Percentiles rank a stretch among this genome's conserved stretches.
phyloP scores from a whole-genome alignment of 1,140 invertebrate species.

The Teleopsis dalmanni region DNA sequence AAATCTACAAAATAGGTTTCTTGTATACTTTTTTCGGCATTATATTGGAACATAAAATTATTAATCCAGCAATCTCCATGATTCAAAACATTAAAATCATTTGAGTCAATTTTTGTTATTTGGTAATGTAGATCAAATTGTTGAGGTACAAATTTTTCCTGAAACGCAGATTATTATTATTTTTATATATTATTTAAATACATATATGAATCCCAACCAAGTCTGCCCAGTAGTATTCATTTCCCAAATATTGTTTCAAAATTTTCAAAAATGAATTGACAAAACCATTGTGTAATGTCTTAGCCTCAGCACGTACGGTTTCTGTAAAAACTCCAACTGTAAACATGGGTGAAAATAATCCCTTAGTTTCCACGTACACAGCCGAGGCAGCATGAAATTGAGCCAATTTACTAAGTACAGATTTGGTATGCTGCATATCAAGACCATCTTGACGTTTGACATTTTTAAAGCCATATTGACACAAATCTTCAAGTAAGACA shows the following conservation, averaged over 20 bases:
- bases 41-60: slow-evolving; percentile 55
- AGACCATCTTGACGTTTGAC: slow-evolving; percentile 47
- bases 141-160: neutral
- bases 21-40: slow-evolving; percentile 36
- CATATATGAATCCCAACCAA: slow-evolving; percentile 16
- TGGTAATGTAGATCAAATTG: too few species aligned
- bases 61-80: slow-evolving; percentile 61
- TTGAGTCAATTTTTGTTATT: slow-evolving; percentile 37
- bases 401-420: slow-evolving; percentile 47
- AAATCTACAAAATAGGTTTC: slow-evolving; percentile 33
- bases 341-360: slow-evolving; percentile 38
- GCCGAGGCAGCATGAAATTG: slow-evolving; percentile 48
- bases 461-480: slow-evolving; percentile 47
- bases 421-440: slow-evolving; percentile 43
- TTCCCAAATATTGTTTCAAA: slow-evolving; percentile 15
- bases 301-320: slow-evolving; percentile 11
- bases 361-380: too few species aligned
- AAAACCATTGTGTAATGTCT: slow-evolving; percentile 13
- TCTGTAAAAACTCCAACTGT: slow-evolving; percentile 48
- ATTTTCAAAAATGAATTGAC: slow-evolving; percentile 18
- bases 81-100: slow-evolving; percentile 54
- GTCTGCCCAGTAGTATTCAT: slow-evolving; percentile 23
- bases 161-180: neutral
- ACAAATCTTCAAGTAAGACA: slow-evolving; percentile 47
- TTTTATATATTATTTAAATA: neutral